Conservation (phyloP, 2,888 invertebrate species). For the Drosophila conformis region DNA sequence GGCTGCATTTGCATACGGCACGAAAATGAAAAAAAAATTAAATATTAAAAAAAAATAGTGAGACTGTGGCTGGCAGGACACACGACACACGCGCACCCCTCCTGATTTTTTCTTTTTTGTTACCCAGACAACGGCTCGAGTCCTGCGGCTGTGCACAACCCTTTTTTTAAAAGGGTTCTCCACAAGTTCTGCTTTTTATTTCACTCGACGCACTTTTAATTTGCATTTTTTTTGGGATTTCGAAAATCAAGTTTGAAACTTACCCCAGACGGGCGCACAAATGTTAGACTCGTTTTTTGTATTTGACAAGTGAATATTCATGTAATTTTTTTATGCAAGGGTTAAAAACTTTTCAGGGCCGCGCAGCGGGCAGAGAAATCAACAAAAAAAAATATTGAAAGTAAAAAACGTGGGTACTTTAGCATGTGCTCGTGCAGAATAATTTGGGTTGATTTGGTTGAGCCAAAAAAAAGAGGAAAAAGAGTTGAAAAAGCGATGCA, state of each 20-base stretch:
- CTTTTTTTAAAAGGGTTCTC: constrained; percentile 81
- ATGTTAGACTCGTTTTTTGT: constrained; percentile 61
- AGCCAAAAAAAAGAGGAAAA: constrained; percentile 32
- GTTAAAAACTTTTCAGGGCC: constrained; percentile 74
- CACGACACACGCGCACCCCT: constrained; percentile 69
- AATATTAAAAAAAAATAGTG: constrained; percentile 64
- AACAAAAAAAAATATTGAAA: constrained; percentile 13
- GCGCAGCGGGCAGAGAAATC: constrained; percentile 29
- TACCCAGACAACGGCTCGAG: constrained; percentile 70
- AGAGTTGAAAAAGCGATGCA: constrained; percentile 45
- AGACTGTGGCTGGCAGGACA: constrained; percentile 79
- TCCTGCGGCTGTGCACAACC: constrained; percentile 81
- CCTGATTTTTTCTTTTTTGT: constrained; percentile 52
- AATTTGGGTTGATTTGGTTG: constrained; percentile 72
- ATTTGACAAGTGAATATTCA: constrained; percentile 85
- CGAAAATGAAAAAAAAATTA: constrained; percentile 65
- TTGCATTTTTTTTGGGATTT: constrained; percentile 82
- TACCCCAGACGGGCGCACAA: constrained; percentile 67
- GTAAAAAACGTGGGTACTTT: constrained; percentile 84
- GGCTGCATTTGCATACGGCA: constrained; percentile 70
- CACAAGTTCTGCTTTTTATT: constrained; percentile 51
- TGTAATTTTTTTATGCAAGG: constrained; percentile 75
- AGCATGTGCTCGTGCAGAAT: constrained; percentile 83
- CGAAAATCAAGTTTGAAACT: constrained; percentile 76
- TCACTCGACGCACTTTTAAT: constrained; percentile 76